Percentiles rank a stretch among this genome's conserved stretches.
Conservation (phyloP, 1,140 invertebrate genomes). For the Bombus polaris region DNA sequence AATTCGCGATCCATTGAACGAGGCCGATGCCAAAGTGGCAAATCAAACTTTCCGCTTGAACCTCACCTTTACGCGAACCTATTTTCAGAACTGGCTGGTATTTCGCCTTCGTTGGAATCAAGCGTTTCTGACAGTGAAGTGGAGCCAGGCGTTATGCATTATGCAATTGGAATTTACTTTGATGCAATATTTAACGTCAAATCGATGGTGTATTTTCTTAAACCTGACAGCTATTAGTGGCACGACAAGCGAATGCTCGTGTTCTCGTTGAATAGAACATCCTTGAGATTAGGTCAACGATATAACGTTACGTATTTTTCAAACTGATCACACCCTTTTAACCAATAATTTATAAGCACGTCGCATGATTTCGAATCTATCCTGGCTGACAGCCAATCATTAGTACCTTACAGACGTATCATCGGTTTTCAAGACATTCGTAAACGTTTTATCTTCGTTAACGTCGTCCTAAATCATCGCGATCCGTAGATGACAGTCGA, state of each 20-base stretch:
- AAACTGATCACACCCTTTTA: neutral
- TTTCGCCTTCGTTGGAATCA: conserved; percentile 52
- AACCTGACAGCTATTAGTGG: neutral
- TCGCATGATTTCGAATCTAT: conserved; percentile 34
- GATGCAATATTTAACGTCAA: neutral
- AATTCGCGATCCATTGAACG: conserved; percentile 63
- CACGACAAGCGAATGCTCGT: neutral
- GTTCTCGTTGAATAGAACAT: neutral
- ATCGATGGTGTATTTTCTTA: neutral
- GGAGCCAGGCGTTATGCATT: conserved; percentile 5
- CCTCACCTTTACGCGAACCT: conserved; percentile 66
- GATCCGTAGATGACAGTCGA: conserved; percentile 9
- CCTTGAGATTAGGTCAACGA: neutral
- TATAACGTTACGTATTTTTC: neutral
- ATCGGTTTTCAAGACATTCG: conserved; percentile 57
- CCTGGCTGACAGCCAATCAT: conserved; percentile 55
- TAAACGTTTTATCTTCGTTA: conserved; percentile 70
- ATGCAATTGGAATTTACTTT: conserved; percentile 27
- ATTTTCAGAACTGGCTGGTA: conserved; percentile 63
- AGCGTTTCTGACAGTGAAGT: conserved; percentile 6
- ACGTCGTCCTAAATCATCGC: conserved; percentile 63
- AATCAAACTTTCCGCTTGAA: conserved; percentile 58
- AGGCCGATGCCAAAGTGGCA: conserved; percentile 58
- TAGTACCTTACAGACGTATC: conserved; percentile 36
- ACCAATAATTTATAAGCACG: conserved; percentile 14